These are phyloP conservation scores for Halisarca cf. caerulea DNA, from an alignment of 37 sponge, comb jelly and placozoan genomes.

Conservation along the genomic window DNA sequence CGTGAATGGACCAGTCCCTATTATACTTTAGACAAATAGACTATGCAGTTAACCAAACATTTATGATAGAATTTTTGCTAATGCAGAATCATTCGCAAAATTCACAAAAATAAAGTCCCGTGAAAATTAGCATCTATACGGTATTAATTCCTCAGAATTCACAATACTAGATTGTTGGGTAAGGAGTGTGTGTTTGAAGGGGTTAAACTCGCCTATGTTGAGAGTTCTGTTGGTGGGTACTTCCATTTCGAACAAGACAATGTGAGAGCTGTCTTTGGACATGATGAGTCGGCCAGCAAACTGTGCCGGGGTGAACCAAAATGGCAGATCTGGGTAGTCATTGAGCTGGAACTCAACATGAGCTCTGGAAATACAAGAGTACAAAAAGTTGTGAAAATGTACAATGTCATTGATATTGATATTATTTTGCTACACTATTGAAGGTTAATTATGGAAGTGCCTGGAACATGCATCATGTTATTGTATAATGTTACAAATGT, in stretches of 20 bases:
- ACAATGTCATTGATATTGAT: too few relatives aligned
- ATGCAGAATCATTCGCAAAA: too few relatives aligned
- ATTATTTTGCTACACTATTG: background rate
- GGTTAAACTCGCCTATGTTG: slow-evolving; percentile 69
- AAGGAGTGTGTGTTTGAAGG: too few relatives aligned
- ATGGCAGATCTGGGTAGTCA: slow-evolving; percentile 69
- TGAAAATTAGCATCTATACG: too few relatives aligned
- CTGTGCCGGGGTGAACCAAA: slow-evolving; percentile 94
- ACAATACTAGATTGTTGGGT: too few relatives aligned
- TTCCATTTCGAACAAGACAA: slow-evolving; percentile 60
- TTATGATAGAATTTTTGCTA: too few relatives aligned
- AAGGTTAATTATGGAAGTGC: background rate
- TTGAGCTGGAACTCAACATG: slow-evolving; percentile 94
- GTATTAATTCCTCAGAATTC: too few relatives aligned
- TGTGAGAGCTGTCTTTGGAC: slow-evolving; percentile 30
- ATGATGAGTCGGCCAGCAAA: slow-evolving; percentile 76
- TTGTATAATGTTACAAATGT: background rate
- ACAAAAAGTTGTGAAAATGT: background rate
- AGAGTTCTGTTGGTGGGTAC: slow-evolving; percentile 70
- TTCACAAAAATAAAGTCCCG: too few relatives aligned
- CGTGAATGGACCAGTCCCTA: too few relatives aligned
- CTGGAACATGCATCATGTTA: background rate
- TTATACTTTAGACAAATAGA: too few relatives aligned
- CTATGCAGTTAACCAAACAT: too few relatives aligned
- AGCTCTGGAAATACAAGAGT: slow-evolving; percentile 29